A percentile compares a stretch with the other conserved stretches of the same genome.
These are phyloP conservation scores for Gouania willdenowi DNA, from an alignment of 2,797 vertebrate genomes.

Conservation along the genomic window DNA sequence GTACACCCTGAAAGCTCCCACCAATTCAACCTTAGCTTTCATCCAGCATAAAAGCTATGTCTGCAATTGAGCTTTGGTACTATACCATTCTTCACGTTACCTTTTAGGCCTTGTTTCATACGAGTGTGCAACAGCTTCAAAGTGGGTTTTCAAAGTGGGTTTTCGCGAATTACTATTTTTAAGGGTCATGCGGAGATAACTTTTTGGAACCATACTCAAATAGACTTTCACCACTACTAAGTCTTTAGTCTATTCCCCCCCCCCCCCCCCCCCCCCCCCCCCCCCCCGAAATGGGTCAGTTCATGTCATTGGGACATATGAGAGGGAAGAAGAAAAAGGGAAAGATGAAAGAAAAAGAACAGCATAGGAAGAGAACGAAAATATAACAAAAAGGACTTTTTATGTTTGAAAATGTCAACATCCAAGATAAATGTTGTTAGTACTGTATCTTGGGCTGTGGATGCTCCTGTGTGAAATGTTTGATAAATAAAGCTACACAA, in stretches of 20 bases:
- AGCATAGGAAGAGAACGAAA: conserved; percentile 25
- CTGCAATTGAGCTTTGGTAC: conserved; percentile 69
- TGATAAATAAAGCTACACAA: conserved; percentile 42
- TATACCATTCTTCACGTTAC: conserved; percentile 57
- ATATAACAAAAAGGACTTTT: conserved; percentile 62
- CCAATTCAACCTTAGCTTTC: conserved; percentile 76
- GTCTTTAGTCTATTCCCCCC: conserved; percentile 36
- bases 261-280: conserved; percentile 19
- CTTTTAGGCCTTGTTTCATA: conserved; percentile 60
- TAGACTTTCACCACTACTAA: conserved; percentile 54
- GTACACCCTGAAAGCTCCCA: conserved; percentile 66
- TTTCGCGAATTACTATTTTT: conserved; percentile 63
- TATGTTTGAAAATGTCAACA: conserved; percentile 63
- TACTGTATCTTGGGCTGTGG: conserved; percentile 22
- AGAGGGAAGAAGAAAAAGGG: conserved; percentile 14
- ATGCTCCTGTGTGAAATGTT: conserved; percentile 42
- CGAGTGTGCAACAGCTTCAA: conserved; percentile 62
- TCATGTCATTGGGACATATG: conserved; percentile 15
- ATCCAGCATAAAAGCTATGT: conserved; percentile 71
- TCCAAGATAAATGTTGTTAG: conserved; percentile 42
- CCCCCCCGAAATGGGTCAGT: conserved; percentile 28
- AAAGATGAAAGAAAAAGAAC: conserved; percentile 5
- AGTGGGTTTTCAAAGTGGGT: conserved; percentile 65
- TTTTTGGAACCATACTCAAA: conserved; percentile 50
- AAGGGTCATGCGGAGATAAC: conserved; percentile 52